phyloP scores from a whole-genome alignment of 2,888 invertebrate genomes.

The Diploptera punctata region DNA sequence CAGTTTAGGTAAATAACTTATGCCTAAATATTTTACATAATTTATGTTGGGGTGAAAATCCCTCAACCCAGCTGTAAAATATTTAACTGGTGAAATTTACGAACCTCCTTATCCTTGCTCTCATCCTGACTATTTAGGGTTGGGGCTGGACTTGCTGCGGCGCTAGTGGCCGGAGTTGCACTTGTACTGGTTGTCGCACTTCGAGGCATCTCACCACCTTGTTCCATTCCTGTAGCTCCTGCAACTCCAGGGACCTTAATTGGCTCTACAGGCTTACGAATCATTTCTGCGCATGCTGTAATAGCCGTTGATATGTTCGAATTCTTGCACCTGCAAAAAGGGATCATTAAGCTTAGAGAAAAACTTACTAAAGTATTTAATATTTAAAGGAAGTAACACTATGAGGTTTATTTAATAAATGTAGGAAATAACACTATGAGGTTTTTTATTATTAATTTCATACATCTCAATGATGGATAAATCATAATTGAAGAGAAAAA shows the following conservation, averaged over 20 bases:
- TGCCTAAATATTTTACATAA: not conserved
- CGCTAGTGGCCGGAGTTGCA: conserved; percentile 53
- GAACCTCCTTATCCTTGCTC: conserved; percentile 45
- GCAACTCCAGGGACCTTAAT: conserved; percentile 56
- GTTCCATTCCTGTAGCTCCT: conserved; percentile 47
- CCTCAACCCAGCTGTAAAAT: too few relatives aligned
- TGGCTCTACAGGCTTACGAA: conserved; percentile 80
- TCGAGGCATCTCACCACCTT: conserved; percentile 52
- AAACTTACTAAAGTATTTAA: too few relatives aligned
- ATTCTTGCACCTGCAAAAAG: conserved; percentile 83
- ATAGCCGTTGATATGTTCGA: conserved; percentile 97
- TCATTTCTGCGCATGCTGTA: conserved; percentile 96
- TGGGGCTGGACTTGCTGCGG: conserved; percentile 77
- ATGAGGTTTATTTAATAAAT: too few relatives aligned
- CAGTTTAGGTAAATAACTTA: not conserved
- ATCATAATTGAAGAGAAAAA: too few relatives aligned
- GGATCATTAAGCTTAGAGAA: too few relatives aligned
- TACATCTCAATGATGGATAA: too few relatives aligned
- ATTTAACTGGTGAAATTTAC: too few relatives aligned
- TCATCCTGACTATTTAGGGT: conserved; percentile 53
- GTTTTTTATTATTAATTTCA: too few relatives aligned
- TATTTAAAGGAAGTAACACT: too few relatives aligned
- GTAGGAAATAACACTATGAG: too few relatives aligned
- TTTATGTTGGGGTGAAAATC: not conserved
- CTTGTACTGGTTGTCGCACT: conserved; percentile 61